Conservation (phyloP, 2,113 vertebrate species). For the Gnathonemus echidnorhynchus region DNA sequence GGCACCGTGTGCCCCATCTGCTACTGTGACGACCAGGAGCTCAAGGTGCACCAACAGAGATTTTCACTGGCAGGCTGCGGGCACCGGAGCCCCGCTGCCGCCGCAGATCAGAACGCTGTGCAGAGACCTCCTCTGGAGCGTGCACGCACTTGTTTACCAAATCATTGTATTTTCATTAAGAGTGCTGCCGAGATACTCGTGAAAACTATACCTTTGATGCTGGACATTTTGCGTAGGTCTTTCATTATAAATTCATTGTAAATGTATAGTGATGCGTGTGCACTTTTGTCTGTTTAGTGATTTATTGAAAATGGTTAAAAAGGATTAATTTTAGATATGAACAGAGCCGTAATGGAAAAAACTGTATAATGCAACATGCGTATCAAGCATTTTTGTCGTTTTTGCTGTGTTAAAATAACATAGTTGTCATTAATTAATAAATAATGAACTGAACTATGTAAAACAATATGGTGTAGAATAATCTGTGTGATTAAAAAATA, state of each 20-base stretch:
- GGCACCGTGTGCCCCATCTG: slow-evolving; percentile 60
- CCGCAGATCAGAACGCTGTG: slow-evolving; percentile 36
- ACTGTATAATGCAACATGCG: neutral
- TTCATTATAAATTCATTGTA: neutral
- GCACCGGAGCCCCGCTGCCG: slow-evolving; percentile 44
- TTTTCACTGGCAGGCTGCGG: slow-evolving; percentile 42
- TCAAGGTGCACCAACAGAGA: slow-evolving; percentile 51
- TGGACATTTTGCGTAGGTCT: neutral
- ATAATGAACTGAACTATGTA: neutral
- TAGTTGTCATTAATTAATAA: neutral
- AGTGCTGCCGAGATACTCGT: slow-evolving; percentile 9
- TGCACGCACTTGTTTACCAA: slow-evolving; percentile 16
- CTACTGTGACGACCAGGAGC: slow-evolving; percentile 47
- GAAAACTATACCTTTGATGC: neutral
- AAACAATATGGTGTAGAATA: neutral
- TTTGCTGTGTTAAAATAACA: neutral
- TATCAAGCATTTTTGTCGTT: neutral
- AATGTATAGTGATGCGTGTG: neutral
- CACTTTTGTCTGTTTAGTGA: neutral
- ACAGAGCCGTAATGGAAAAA: neutral
- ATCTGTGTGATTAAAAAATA: neutral
- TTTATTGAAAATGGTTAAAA: neutral
- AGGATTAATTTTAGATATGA: neutral
- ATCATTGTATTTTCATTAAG: slow-evolving; percentile 27
- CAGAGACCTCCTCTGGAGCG: neutral